Evolutionary conservation across 2,113 vertebrate genomes (phyloP).

Genomic region (Ailuropoda melanoleuca): DNA sequence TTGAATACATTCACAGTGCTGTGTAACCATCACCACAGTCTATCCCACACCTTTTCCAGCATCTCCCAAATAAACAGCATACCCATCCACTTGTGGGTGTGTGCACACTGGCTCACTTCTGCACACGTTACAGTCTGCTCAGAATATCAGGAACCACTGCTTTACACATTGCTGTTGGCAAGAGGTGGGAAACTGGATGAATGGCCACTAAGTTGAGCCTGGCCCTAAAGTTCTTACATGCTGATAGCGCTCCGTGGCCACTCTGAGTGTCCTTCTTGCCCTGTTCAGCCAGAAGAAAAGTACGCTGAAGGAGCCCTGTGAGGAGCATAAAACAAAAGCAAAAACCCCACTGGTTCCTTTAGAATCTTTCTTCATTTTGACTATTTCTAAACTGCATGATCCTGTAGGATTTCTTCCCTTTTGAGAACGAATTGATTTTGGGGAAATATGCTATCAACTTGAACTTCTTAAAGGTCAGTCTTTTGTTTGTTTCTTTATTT

Average conservation of each 20-base stretch:
- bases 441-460: not conserved
- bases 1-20: not conserved
- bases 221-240: not conserved
- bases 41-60: not conserved
- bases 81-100: not conserved
- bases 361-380: not conserved
- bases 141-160: not conserved
- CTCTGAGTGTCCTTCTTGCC: not conserved
- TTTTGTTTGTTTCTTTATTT: not conserved
- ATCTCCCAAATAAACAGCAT: not conserved
- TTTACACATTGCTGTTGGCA: not conserved
- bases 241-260: too few relatives aligned
- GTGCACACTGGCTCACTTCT: not conserved
- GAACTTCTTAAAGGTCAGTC: not conserved
- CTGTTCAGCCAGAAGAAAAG: not conserved
- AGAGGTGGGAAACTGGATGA: not conserved
- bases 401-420: not conserved
- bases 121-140: not conserved
- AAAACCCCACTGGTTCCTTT: not conserved
- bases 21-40: not conserved
- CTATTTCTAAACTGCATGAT: not conserved
- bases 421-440: not conserved
- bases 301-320: not conserved
- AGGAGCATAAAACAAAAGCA: not conserved
- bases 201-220: not conserved